Base-by-base conservation (phyloP, 2,888 invertebrate genomes). In the Yponomeuta evonymella region DNA sequence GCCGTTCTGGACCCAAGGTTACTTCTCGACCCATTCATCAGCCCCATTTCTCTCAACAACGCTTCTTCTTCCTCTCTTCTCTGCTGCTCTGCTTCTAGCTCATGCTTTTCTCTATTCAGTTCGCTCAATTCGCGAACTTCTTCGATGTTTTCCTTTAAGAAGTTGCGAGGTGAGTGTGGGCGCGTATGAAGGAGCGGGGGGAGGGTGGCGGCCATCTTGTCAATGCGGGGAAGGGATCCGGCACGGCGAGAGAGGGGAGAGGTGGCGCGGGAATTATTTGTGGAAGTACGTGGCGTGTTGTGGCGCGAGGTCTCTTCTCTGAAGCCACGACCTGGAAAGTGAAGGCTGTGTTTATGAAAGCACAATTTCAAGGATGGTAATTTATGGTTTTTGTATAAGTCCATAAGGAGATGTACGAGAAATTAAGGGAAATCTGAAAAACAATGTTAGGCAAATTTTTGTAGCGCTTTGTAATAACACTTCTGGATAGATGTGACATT, bases 241-340 rank as follows among this genome's bases (percentile, higher is more conserved):
- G 90, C 89, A 79, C 90, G 82, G 82, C 88, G 85, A 75, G 76
- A 79, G 0, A 85, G 83, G 2, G 93, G 93, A 0, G 93, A 92
- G 72, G 78, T 88, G 43, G 88, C 81, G 79, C 91, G 82, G 65
- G 93, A 93, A 75, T 89, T 90, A 66, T 84, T 76, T 63, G 88
- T 85, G 69, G 91, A 90, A 51, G 89, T 87, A 76, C 80, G 86
- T 4, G 94, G 94, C 15, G 94, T 93, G 69, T 88, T 93, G 73
- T 94, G 93, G 12, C 94, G 88, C 6, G 94, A 94, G 8, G 91
- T 92, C 62, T 90, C 90, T 82, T 89, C 90, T 76, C 89, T 83
- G 74, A 89, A 94, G 88, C 80, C 94, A 87, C 79, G 93, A 83
- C 91, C 91, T 91, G 71, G 9, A 75, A 72, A 71, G 74, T 75